A percentile compares a stretch with the other conserved stretches of the same genome.
Evolutionary conservation across 2,113 vertebrate genomes (phyloP).

Genomic region (Heloderma charlesbogerti): DNA sequence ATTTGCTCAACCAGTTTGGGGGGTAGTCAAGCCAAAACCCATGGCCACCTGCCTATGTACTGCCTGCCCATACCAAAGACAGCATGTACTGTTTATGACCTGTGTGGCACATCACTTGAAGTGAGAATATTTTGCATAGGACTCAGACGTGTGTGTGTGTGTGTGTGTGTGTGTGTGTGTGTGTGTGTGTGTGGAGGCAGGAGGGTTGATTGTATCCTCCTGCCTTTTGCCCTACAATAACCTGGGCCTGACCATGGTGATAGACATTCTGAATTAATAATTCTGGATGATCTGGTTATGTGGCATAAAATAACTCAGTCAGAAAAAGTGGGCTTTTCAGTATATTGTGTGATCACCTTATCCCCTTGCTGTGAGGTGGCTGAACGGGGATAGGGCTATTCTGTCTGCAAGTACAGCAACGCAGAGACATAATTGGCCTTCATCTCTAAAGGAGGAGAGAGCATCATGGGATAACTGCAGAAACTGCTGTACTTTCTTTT

Average conservation of each 20-base stretch:
- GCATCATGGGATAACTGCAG: background rate
- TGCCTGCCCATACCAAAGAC: background rate
- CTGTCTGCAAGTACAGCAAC: background rate
- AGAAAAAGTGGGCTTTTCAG: background rate
- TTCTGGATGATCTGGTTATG: background rate
- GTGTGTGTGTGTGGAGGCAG: no score
- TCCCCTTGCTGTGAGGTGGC: background rate
- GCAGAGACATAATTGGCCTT: background rate
- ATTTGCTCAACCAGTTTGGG: background rate
- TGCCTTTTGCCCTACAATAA: background rate
- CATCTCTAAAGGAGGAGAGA: background rate
- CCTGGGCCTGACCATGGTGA: background rate
- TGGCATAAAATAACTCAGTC: no score
- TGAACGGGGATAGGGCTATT: background rate
- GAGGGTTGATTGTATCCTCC: background rate
- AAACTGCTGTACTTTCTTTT: rapidly evolving
- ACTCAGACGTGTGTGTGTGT: background rate
- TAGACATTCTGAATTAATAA: background rate
- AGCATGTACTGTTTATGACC: background rate
- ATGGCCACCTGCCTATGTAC: no score
- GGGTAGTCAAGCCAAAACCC: background rate
- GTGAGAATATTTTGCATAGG: background rate
- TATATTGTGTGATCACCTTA: background rate
- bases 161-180: no score
- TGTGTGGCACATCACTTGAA: background rate